Conservation (phyloP, 2,888 invertebrate genomes). For the Yponomeuta evonymella region DNA sequence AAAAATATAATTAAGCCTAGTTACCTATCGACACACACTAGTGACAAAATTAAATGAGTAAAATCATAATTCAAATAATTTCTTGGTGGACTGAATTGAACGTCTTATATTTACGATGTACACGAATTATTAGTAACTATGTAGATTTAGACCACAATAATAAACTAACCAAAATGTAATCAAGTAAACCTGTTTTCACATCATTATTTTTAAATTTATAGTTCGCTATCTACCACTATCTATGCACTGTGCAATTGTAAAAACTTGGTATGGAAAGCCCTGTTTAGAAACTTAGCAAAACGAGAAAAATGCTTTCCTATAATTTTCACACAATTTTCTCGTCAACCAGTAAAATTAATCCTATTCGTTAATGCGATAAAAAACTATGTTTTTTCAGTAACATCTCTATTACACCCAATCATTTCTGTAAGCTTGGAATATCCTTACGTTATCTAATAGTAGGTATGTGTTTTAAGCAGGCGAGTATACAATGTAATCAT, state of each 20-base stretch:
- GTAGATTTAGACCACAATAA: too few species aligned
- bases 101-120: too few species aligned
- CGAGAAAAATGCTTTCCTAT: too few species aligned
- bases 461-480: slow-evolving; percentile 34
- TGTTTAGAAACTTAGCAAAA: too few species aligned
- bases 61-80: neutral
- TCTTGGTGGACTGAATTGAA: neutral
- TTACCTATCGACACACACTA: neutral
- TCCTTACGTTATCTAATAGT: neutral
- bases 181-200: too few species aligned
- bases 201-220: too few species aligned
- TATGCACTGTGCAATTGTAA: too few species aligned
- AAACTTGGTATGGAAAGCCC: too few species aligned
- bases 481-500: slow-evolving; percentile 52
- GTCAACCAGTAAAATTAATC: neutral
- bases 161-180: too few species aligned
- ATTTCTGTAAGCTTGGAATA: slow-evolving; percentile 25
- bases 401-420: neutral
- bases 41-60: neutral
- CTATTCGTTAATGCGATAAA: slow-evolving; percentile 14
- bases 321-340: too few species aligned
- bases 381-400: slow-evolving; percentile 4
- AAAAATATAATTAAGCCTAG: slow-evolving; percentile 53
- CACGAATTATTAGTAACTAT: too few species aligned
- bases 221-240: too few species aligned